Evolutionary conservation across 2,888 invertebrate species (phyloP).

Genomic region (Lepidocyrtoides sp.): DNA sequence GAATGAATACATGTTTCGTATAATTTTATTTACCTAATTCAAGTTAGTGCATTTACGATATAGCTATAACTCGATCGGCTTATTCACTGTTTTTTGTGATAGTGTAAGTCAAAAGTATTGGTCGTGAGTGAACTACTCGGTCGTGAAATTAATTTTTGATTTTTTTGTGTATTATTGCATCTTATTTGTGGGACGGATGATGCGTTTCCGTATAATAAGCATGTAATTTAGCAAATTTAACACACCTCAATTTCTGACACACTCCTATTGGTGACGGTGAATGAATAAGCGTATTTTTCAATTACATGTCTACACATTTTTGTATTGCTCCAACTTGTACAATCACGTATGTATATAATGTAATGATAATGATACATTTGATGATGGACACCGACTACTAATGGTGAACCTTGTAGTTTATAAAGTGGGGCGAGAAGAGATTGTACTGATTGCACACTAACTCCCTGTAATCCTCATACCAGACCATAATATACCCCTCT

Average conservation of each 20-base stretch:
- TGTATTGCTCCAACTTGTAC: background rate
- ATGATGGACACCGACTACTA: background rate
- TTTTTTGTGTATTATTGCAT: background rate
- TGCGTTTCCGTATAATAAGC: slow-evolving; percentile 24
- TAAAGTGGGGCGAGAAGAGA: background rate
- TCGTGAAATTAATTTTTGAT: slow-evolving; percentile 37
- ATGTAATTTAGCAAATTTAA: slow-evolving; percentile 26
- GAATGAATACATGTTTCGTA: slow-evolving; percentile 13
- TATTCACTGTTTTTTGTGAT: background rate
- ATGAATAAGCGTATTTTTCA: slow-evolving; percentile 9
- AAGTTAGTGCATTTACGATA: background rate
- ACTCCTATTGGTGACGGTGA: slow-evolving; percentile 25
- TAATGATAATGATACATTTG: background rate
- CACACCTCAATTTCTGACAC: slow-evolving; percentile 8
- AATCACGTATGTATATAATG: slow-evolving; percentile 10
- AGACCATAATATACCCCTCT: background rate
- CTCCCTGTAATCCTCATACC: background rate
- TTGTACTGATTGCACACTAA: background rate
- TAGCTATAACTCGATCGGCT: background rate
- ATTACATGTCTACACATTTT: background rate
- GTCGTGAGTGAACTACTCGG: slow-evolving; percentile 37
- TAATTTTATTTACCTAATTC: background rate
- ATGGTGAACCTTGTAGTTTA: background rate
- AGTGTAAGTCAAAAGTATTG: background rate
- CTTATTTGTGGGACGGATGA: background rate